Conservation (phyloP, 1,140 invertebrate genomes). For the Drosophila sproati region DNA sequence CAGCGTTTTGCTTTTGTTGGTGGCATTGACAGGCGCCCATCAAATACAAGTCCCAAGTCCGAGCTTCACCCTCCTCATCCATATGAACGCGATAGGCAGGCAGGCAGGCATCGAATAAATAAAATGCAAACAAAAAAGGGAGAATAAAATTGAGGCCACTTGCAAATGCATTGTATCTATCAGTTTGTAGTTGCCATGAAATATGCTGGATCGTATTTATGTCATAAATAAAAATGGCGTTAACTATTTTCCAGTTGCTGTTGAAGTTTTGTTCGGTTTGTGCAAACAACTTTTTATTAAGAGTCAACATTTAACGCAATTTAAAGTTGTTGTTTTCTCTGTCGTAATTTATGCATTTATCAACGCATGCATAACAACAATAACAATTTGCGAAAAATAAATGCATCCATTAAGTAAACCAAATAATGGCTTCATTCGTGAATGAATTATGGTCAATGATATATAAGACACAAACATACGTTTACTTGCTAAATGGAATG, state of each 20-base stretch:
- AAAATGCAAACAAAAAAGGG: conserved; percentile 27
- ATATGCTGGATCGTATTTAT: conserved; percentile 73
- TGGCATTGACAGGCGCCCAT: conserved; percentile 78
- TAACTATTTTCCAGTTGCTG: conserved; percentile 63
- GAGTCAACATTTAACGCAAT: conserved; percentile 74
- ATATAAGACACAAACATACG: too few relatives aligned
- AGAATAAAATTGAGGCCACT: conserved; percentile 53
- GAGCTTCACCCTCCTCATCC: neutral
- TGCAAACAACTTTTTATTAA: conserved; percentile 55
- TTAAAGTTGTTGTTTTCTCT: conserved; percentile 45
- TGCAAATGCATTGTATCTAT: conserved; percentile 78
- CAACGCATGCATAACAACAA: neutral
- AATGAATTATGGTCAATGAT: neutral
- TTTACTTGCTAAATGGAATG: neutral
- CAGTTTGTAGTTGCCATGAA: conserved; percentile 74
- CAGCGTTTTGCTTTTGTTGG: conserved; percentile 75
- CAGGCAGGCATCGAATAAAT: conserved; percentile 45
- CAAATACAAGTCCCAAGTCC: conserved; percentile 62
- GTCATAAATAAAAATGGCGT: conserved; percentile 81
- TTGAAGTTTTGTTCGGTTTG: conserved; percentile 35
- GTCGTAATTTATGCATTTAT: conserved; percentile 21
- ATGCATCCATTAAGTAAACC: conserved; percentile 1
- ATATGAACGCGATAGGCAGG: conserved; percentile 42
- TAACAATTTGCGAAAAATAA: conserved; percentile 27
- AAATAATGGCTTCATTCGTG: neutral